A percentile compares a stretch with the other conserved stretches of the same genome.
Conservation (phyloP, 1,140 invertebrate genomes). For the Protaetia brevitarsis region DNA sequence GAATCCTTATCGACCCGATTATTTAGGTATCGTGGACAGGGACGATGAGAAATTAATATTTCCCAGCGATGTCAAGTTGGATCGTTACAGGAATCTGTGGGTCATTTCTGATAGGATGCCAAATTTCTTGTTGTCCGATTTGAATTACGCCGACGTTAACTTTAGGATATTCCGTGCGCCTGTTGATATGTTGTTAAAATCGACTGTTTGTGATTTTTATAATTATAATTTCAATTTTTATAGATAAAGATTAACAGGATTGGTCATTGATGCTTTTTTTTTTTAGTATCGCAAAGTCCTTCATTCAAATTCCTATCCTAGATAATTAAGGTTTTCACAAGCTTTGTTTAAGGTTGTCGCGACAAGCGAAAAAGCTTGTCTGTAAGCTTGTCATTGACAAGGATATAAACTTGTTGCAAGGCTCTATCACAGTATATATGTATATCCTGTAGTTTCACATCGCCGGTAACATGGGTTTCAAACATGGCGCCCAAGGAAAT, state of each 20-base stretch:
- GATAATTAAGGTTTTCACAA: too few species aligned
- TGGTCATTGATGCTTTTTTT: not conserved
- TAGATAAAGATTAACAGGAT: not conserved
- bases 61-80: conserved; percentile 74
- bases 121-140: conserved; percentile 64
- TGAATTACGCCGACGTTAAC: conserved; percentile 74
- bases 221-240: not conserved
- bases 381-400: too few species aligned
- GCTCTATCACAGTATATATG: too few species aligned
- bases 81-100: conserved; percentile 64
- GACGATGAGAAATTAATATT: conserved; percentile 74
- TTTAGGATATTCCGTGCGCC: conserved; percentile 72
- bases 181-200: conserved; percentile 60
- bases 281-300: not conserved
- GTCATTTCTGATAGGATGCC: conserved; percentile 79
- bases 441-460: too few species aligned
- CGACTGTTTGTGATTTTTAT: conserved; percentile 64
- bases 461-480: too few species aligned
- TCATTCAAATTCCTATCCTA: too few species aligned
- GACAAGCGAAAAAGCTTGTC: too few species aligned
- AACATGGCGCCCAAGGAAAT: too few species aligned
- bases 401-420: too few species aligned
- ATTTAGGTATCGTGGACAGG: conserved; percentile 67
- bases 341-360: too few species aligned
- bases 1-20: conserved; percentile 61